Base-by-base conservation (phyloP, 2,113 vertebrate genomes). In the Beaufortia kweichowensis region DNA sequence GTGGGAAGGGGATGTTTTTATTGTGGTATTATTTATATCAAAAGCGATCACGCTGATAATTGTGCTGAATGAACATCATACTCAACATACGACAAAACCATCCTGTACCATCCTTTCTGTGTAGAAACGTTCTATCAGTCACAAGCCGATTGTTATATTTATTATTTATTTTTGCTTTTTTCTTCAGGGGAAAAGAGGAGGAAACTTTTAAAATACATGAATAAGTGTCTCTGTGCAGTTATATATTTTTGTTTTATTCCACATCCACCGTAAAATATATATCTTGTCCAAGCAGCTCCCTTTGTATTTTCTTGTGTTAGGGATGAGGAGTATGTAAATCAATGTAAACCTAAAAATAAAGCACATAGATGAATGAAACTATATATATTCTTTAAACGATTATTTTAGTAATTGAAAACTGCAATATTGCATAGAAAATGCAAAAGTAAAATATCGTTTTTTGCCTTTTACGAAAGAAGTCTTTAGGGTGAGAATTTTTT, bases 261-360 rank as follows among this genome's bases (percentile, higher is more conserved):
- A 43, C 23, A 9, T 48, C 55, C 66, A 75, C 17, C 76, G 75
- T 23, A 64, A 26, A 85, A 87, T 83, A 83, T 57, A 85, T 71
- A 77, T 24, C 71, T 77, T 21, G 82, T 79, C 81, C 73, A 67
- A 86, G 83, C 81, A 81, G 85, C 84, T 86, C 85, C 84, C 75
- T 77, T 80, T 29, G 50, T 57, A 66, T 9, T 10, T 82, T 77
- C 71, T 68, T n/a, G 65, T 71, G 59, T 64, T 19, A 60, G 66
- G 73, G 64, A 75, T 41, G 80, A 82, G 41, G 80, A 82, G 41
- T 71, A 71, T 76, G 26, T 62, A 23, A 75, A 62, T 31, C 17
- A 10, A 21, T 9, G 48, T 56, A 71, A 59, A 75, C 82, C 88
- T 92, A 85, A 24, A 87, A 84, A 39, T 76, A 2, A 59, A 24